These are phyloP conservation scores for Ifrita kowaldi DNA, from an alignment of 2,113 vertebrate genomes.

Conservation along the genomic window DNA sequence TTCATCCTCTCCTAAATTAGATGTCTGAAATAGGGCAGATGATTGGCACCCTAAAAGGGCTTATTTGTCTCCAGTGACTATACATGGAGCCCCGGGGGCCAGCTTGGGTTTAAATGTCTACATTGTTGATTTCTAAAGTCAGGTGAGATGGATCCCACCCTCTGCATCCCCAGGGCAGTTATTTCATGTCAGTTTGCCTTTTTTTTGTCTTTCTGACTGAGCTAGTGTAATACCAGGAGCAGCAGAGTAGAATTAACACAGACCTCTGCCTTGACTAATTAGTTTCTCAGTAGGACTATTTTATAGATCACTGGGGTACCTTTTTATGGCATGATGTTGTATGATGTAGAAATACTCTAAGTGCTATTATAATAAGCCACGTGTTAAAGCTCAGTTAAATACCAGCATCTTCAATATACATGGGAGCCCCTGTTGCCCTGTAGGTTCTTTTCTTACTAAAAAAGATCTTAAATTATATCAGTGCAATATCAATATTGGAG, in stretches of 20 bases:
- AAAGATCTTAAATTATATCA: neutral
- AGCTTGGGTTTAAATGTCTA: constrained; percentile 8
- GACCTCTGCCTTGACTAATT: constrained; percentile 25
- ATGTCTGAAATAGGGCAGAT: neutral
- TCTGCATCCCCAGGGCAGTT: neutral
- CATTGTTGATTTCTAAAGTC: constrained; percentile 45
- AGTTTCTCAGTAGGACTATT: neutral
- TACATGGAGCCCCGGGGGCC: neutral
- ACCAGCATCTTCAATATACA: neutral
- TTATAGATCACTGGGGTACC: constrained; percentile 9
- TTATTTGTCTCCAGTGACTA: constrained; percentile 41
- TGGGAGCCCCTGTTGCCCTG: neutral
- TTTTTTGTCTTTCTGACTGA: constrained; percentile 15
- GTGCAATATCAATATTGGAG: neutral
- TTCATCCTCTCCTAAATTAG: constrained; percentile 51
- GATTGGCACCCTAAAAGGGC: constrained; percentile 53
- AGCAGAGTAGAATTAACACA: neutral
- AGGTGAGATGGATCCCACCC: constrained; percentile 57
- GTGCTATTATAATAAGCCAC: neutral
- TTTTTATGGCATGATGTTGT: neutral
- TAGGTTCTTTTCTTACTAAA: neutral
- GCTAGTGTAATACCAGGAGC: neutral
- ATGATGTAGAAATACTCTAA: neutral
- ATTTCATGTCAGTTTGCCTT: constrained; percentile 12
- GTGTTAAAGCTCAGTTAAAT: neutral